Evolutionary conservation across 2,113 vertebrate genomes (phyloP).

Genomic region (Maccullochella peelii): DNA sequence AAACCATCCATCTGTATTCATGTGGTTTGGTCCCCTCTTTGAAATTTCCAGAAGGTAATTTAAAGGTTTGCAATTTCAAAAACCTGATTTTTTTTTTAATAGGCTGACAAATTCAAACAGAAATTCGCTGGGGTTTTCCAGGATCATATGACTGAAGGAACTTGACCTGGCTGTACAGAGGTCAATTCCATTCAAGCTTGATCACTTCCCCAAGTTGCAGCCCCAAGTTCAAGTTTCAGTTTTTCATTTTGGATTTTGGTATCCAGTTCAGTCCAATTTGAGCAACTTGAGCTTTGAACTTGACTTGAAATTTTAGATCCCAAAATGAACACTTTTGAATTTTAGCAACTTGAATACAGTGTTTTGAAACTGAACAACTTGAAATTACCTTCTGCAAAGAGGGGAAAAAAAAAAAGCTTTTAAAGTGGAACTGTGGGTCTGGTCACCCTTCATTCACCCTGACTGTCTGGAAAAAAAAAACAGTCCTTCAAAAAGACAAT

Average conservation of each 20-base stretch:
- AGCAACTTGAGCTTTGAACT: not conserved
- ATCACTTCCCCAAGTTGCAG: not conserved
- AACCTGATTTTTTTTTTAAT: too few species aligned
- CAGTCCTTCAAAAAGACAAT: constrained; percentile 37
- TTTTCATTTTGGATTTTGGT: not conserved
- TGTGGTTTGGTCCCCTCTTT: too few species aligned
- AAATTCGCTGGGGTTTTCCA: not conserved
- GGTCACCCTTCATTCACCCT: constrained; percentile 27
- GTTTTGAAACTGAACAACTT: too few species aligned
- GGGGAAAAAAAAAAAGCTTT: too few species aligned
- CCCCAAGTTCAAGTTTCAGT: not conserved
- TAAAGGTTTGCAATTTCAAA: too few species aligned
- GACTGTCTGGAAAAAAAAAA: constrained; percentile 20
- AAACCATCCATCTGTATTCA: too few species aligned
- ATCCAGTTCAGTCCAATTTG: not conserved
- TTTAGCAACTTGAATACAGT: too few species aligned
- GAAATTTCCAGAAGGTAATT: not conserved
- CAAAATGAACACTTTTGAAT: not conserved
- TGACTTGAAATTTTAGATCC: not conserved
- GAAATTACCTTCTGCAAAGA: not conserved
- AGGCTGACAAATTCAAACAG: not conserved
- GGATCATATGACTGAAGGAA: not conserved
- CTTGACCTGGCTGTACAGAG: not conserved
- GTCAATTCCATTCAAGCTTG: not conserved
- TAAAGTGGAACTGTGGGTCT: not conserved